A percentile compares a stretch with the other conserved stretches of the same genome.
phyloP scores from a whole-genome alignment of 2,113 vertebrate species.

The Lophura nycthemera region DNA sequence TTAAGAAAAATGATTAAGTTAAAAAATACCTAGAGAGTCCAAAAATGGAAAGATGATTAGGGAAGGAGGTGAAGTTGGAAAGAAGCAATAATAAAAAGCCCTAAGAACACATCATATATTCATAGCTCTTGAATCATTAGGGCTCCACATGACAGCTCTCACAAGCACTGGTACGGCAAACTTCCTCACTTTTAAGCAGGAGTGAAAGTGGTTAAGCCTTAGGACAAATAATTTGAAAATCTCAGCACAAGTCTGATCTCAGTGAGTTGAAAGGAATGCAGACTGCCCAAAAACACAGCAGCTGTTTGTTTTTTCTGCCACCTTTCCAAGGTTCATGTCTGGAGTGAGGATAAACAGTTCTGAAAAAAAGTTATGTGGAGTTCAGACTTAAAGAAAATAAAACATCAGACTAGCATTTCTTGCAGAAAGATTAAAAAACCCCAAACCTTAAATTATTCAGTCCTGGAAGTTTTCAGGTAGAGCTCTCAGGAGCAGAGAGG shows the following conservation, averaged over 20 bases:
- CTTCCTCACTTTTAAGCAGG: constrained; percentile 66
- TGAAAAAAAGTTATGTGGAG: constrained; percentile 59
- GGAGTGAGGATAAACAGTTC: constrained; percentile 79
- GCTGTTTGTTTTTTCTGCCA: constrained; percentile 82
- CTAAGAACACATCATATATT: constrained; percentile 67
- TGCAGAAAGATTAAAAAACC: background rate
- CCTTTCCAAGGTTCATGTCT: constrained; percentile 81
- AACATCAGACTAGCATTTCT: constrained; percentile 71
- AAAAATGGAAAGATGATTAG: constrained; percentile 53
- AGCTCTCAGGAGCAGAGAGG: constrained; percentile 30
- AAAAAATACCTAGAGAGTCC: background rate
- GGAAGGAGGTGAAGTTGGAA: constrained; percentile 51
- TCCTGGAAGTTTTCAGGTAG: constrained; percentile 65
- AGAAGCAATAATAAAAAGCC: constrained; percentile 64
- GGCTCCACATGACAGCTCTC: constrained; percentile 54
- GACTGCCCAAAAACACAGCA: constrained; percentile 77
- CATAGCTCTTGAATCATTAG: constrained; percentile 58
- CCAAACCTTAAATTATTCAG: constrained; percentile 60
- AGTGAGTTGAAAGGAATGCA: constrained; percentile 80
- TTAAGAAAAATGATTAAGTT: constrained; percentile 9
- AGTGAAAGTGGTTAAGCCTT: constrained; percentile 76
- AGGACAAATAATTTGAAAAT: constrained; percentile 76
- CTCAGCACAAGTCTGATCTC: constrained; percentile 71
- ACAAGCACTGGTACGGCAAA: constrained; percentile 53
- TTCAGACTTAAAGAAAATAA: constrained; percentile 80